Evolutionary conservation across 2,888 invertebrate genomes (phyloP).

Genomic region (Drosophila trichaetosa): DNA sequence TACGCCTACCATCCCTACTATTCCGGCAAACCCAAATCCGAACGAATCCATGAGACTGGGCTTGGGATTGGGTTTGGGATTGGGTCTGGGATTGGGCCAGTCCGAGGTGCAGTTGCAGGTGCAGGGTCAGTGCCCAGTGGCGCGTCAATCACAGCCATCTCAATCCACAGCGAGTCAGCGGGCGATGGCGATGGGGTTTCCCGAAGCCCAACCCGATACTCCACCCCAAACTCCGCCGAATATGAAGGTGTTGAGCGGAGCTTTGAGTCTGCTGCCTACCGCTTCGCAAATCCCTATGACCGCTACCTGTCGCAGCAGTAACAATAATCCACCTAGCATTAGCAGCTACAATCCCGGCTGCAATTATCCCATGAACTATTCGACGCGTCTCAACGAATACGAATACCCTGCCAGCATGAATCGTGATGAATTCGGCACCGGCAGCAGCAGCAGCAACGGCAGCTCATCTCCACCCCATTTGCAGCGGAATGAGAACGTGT

Average conservation of each 20-base stretch:
- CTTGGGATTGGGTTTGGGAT: slow-evolving; percentile 36
- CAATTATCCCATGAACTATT: slow-evolving; percentile 69
- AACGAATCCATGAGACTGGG: slow-evolving; percentile 60
- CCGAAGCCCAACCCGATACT: slow-evolving; percentile 94
- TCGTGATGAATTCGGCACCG: slow-evolving; percentile 73
- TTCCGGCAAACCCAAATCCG: slow-evolving; percentile 77
- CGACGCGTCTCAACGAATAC: slow-evolving; percentile 78
- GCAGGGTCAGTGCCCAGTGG: slow-evolving; percentile 22
- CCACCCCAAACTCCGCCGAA: slow-evolving; percentile 97
- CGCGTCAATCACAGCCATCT: slow-evolving; percentile 52
- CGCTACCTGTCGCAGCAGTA: slow-evolving; percentile 86
- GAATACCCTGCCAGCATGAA: slow-evolving; percentile 74
- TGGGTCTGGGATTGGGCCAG: slow-evolving; percentile 31
- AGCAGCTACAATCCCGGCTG: slow-evolving; percentile 41
- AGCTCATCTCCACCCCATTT: slow-evolving; percentile 77
- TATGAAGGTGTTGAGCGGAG: slow-evolving; percentile 94
- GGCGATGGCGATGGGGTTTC: slow-evolving; percentile 90
- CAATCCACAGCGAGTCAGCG: slow-evolving; percentile 82
- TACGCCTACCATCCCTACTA: slow-evolving; percentile 83
- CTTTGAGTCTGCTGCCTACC: slow-evolving; percentile 89
- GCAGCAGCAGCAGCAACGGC: slow-evolving; percentile 70
- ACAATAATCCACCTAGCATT: slow-evolving; percentile 18
- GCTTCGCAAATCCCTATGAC: slow-evolving; percentile 87
- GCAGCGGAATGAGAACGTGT: slow-evolving; percentile 86
- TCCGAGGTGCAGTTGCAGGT: slow-evolving; percentile 5